Evolutionary conservation across 1,140 invertebrate species (phyloP).

Genomic region (Epicauta chinensis): DNA sequence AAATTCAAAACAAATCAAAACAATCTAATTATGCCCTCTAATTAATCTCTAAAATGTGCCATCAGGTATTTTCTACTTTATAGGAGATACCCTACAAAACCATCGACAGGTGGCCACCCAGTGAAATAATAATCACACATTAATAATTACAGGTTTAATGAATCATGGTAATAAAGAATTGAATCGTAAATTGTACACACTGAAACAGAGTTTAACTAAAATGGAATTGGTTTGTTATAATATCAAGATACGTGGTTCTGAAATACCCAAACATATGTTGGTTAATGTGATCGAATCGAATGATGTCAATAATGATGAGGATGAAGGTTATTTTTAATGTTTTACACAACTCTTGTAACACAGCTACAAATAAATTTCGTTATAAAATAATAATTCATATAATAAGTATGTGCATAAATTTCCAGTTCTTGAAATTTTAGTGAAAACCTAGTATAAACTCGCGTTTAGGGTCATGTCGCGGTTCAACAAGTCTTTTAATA

Average conservation of each 20-base stretch:
- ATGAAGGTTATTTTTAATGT: slow-evolving; percentile 45
- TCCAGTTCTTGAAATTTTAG: no score
- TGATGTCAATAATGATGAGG: slow-evolving; percentile 42
- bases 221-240: slow-evolving; percentile 83
- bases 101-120: no score
- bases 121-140: neutral
- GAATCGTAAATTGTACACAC: slow-evolving; percentile 60
- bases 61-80: no score
- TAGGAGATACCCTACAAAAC: no score
- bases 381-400: no score
- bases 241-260: slow-evolving; percentile 71
- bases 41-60: no score
- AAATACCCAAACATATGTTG: slow-evolving; percentile 66
- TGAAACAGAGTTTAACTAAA: slow-evolving; percentile 70
- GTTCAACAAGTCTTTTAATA: no score
- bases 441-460: no score
- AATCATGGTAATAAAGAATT: slow-evolving; percentile 58
- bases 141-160: slow-evolving; percentile 40
- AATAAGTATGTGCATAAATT: no score
- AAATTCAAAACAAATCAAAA: no score
- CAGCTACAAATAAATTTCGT: slow-evolving; percentile 11
- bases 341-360: slow-evolving; percentile 6
- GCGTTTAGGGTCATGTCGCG: no score
- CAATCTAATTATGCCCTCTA: slow-evolving; percentile 1
- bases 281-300: slow-evolving; percentile 46